A percentile compares a stretch with the other conserved stretches of the same genome.
phyloP scores from a whole-genome alignment of 2,113 vertebrate species.

The Gobius niger region DNA sequence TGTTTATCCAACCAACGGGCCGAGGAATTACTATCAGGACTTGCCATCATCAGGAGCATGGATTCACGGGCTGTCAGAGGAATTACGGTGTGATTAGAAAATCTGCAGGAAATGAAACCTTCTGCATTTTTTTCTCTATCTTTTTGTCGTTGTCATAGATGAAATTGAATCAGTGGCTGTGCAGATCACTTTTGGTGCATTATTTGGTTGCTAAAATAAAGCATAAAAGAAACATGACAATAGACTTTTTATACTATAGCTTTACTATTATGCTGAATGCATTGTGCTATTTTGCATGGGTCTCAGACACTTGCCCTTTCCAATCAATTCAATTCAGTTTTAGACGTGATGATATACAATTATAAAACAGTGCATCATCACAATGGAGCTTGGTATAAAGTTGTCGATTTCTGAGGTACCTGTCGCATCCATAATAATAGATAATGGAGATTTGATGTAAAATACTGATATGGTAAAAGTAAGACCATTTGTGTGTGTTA shows the following conservation, averaged over 20 bases:
- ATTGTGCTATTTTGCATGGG: background rate
- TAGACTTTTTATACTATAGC: too few relatives aligned
- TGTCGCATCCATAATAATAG: too few relatives aligned
- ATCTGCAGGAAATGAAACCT: background rate
- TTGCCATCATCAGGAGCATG: background rate
- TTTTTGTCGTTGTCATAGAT: background rate
- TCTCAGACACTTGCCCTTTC: too few relatives aligned
- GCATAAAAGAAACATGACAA: background rate
- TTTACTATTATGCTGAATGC: background rate
- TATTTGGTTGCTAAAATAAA: background rate
- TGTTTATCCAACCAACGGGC: slow-evolving; percentile 13
- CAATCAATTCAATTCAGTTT: too few relatives aligned
- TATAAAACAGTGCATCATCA: too few relatives aligned
- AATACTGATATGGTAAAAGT: too few relatives aligned
- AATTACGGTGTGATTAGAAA: background rate
- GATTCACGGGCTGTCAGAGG: slow-evolving; percentile 3
- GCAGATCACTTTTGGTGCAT: background rate
- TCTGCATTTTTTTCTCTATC: background rate
- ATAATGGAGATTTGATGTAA: too few relatives aligned
- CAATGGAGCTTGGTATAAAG: too few relatives aligned
- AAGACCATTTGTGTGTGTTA: too few relatives aligned
- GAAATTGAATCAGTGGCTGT: background rate
- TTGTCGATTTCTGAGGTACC: too few relatives aligned
- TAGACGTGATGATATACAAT: too few relatives aligned
- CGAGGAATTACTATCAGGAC: slow-evolving; percentile 11